phyloP scores from a whole-genome alignment of 2,113 vertebrate genomes.

The Hylia prasina region DNA sequence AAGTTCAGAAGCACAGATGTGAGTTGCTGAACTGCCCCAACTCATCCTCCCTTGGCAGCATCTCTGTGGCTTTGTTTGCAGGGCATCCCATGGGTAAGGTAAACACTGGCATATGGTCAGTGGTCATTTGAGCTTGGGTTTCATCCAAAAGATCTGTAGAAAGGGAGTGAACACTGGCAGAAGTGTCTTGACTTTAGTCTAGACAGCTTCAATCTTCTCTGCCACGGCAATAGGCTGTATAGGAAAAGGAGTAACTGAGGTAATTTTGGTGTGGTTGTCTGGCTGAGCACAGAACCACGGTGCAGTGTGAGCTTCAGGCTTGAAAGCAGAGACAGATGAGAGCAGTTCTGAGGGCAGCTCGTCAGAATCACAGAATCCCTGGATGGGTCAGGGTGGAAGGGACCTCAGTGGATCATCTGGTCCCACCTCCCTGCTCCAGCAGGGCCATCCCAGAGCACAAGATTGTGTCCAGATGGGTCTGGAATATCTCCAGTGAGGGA shows the following conservation, averaged over 20 bases:
- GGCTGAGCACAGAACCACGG: not conserved
- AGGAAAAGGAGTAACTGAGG: not conserved
- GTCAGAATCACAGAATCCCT: not conserved
- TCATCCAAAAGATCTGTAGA: not conserved
- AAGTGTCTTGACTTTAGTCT: not conserved
- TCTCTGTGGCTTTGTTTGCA: not conserved
- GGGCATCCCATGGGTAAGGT: not conserved
- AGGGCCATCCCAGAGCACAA: not conserved
- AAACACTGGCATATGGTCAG: not conserved
- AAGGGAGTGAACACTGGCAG: not conserved
- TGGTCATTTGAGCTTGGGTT: not conserved
- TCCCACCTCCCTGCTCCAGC: not conserved
- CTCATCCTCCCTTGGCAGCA: not conserved
- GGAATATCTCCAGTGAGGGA: not conserved
- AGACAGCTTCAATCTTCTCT: not conserved
- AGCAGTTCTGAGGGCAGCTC: not conserved
- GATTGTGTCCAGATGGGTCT: not conserved
- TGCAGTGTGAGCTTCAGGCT: not conserved
- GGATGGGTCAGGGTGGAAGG: not conserved
- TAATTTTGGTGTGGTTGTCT: not conserved
- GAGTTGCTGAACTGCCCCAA: not conserved
- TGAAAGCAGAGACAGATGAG: not conserved
- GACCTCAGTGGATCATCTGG: not conserved
- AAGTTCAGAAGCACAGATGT: not conserved
- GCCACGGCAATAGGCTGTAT: not conserved